Base-by-base conservation (phyloP, 2,888 invertebrate genomes). In the Brachylomia viminalis region DNA sequence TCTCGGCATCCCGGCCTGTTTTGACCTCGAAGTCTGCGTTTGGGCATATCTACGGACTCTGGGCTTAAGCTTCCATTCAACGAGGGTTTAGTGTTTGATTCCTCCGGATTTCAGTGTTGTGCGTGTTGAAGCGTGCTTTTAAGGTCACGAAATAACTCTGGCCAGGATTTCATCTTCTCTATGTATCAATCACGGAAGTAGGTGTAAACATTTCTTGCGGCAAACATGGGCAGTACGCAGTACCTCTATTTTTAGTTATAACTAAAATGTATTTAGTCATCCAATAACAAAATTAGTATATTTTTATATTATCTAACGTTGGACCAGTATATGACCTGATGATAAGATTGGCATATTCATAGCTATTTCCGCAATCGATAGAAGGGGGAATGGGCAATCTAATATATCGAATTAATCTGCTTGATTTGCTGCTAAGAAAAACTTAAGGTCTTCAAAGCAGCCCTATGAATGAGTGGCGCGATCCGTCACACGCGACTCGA, bases 401-500 rank as follows among this genome's bases (percentile, higher is more conserved):
- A 38, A 59, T 52, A 15, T 11, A 61, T n/a, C 10, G 13, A 33
- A 52, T 13, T 33, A 4, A 15, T 75, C 7, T 45, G 23, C 11
- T n/a, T 15, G 17, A 13, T 23, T 49, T 59, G 17, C 5, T 38
- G 45, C 4, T 56, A 62, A 45, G 56, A 42, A 45, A 65, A 56
- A 33, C 54, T 38, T 5, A 58, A 38, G n/a, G 64, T 70, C 11
- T 17, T 30, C 30, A 66, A 74, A 72, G 47, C 86, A 87, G 47
- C 80, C 88, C 88, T 87, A 73, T n/a, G 7, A 30, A 42, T 67
- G 72, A 64, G 72, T 27, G 65, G 68, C 70, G 77, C 86, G 84
- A 88, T 91, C 83, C 79, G 86, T 91, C 90, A 87, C 85, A 87
- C 83, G 72, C 82, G 86, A 85, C 82, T 77, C 84, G 77, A 86